Evolutionary conservation across 2,113 vertebrate species (phyloP).

Genomic region (Arothron firmamentum): DNA sequence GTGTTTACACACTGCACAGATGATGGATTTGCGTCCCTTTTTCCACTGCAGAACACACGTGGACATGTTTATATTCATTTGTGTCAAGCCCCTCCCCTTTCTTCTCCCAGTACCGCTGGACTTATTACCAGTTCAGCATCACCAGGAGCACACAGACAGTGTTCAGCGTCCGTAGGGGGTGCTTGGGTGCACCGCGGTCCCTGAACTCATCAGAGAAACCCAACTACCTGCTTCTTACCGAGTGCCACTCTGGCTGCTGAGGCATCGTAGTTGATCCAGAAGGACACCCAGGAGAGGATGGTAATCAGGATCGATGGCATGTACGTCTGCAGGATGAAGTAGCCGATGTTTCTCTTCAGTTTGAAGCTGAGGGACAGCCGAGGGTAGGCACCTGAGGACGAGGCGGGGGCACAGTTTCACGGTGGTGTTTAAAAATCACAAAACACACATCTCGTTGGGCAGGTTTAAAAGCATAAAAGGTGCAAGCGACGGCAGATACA

Average conservation of each 20-base stretch:
- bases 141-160: not conserved
- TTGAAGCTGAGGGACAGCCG: constrained; percentile 95
- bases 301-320: constrained; percentile 77
- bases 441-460: too few species aligned
- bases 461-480: too few species aligned
- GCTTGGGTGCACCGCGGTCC: constrained; percentile 1
- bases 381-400: constrained; percentile 85
- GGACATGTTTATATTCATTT: constrained; percentile 11
- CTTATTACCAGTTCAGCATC: not conserved
- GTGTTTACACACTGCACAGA: not conserved
- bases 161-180: not conserved
- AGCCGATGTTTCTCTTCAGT: constrained; percentile 95
- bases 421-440: too few species aligned
- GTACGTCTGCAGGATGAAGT: constrained; percentile 97
- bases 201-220: constrained; percentile 19
- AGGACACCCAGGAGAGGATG: constrained; percentile 77
- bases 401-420: not conserved
- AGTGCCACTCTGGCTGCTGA: constrained; percentile 93
- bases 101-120: not conserved
- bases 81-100: not conserved
- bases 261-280: constrained; percentile 88
- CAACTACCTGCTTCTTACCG: constrained; percentile 72
- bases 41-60: too few species aligned
- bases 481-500: too few species aligned
- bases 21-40: not conserved